Conservation (phyloP, 2,113 vertebrate species). For the Halcyon malimbica region DNA sequence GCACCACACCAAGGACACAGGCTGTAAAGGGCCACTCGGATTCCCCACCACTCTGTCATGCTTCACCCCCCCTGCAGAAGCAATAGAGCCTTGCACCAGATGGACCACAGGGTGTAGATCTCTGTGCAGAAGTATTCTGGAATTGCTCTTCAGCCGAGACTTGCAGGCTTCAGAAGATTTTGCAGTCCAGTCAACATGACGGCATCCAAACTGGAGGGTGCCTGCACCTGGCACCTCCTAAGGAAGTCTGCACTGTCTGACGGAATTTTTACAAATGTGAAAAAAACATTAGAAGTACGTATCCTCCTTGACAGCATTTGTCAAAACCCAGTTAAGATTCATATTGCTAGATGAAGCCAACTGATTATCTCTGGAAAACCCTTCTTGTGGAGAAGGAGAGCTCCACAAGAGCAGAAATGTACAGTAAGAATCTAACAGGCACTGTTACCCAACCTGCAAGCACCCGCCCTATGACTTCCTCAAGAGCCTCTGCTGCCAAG, state of each 20-base stretch:
- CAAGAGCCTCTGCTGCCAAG: accelerated
- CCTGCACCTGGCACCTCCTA: not conserved
- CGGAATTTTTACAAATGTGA: not conserved
- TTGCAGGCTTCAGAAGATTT: not conserved
- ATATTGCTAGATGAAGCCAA: not conserved
- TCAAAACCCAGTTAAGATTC: not conserved
- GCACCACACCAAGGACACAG: not conserved
- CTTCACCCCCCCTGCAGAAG: not conserved
- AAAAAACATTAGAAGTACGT: not conserved
- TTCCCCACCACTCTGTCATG: accelerated
- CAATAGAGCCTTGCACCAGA: not conserved
- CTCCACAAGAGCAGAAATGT: not conserved
- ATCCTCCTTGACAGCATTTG: not conserved
- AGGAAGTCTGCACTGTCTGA: not conserved
- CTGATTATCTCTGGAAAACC: not conserved
- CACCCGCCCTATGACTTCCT: accelerated
- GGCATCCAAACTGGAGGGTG: no score
- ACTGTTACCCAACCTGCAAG: not conserved
- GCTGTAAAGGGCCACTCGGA: not conserved
- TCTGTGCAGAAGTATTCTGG: not conserved
- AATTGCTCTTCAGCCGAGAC: not conserved
- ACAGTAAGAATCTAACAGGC: not conserved
- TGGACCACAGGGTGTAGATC: not conserved
- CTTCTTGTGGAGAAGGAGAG: not conserved
- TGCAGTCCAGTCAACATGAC: not conserved